phyloP scores from a whole-genome alignment of 2,113 vertebrate species.

The Phrynocephalus versicolor region DNA sequence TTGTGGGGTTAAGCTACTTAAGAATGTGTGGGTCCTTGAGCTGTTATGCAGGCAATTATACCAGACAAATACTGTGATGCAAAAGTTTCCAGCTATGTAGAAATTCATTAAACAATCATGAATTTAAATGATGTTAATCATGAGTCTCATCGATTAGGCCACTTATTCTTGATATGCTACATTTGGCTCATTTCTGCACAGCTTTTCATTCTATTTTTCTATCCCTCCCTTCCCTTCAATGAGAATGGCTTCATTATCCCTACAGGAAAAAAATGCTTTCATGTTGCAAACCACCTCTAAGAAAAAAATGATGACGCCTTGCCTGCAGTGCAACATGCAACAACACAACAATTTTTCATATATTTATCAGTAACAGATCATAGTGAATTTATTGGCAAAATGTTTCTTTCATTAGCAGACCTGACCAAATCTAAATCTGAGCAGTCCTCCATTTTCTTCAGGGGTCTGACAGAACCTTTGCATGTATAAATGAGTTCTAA shows the following conservation, averaged over 20 bases:
- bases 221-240: background rate
- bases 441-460: too few relatives aligned
- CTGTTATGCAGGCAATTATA: constrained; percentile 15
- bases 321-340: too few relatives aligned
- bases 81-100: background rate
- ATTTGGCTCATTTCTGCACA: rapidly evolving
- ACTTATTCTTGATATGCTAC: rapidly evolving
- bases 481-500: background rate
- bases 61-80: constrained; percentile 7
- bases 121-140: background rate
- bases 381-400: too few relatives aligned
- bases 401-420: too few relatives aligned
- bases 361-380: too few relatives aligned
- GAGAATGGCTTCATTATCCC: too few relatives aligned
- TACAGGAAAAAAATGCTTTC: too few relatives aligned
- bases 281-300: too few relatives aligned
- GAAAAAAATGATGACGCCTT: too few relatives aligned
- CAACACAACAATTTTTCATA: too few relatives aligned
- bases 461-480: background rate
- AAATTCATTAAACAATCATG: background rate
- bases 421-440: too few relatives aligned
- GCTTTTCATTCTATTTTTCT: too few relatives aligned
- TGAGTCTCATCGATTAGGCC: background rate
- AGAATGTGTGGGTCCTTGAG: background rate
- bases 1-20: background rate